phyloP scores from a whole-genome alignment of 2,113 vertebrate genomes.

The Erythrolamprus reginae region DNA sequence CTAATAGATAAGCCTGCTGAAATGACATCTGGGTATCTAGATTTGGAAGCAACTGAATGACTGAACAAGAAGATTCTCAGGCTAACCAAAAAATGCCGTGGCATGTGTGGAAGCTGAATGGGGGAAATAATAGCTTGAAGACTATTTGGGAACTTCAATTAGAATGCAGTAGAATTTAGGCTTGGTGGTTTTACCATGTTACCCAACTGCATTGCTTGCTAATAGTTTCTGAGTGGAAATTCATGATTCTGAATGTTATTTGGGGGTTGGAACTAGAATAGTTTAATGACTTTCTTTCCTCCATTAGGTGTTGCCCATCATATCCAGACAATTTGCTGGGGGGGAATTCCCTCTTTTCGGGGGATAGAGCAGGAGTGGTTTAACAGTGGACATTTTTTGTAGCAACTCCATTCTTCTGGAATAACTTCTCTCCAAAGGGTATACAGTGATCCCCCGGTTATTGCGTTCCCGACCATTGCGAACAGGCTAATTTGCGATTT shows the following conservation, averaged over 20 bases:
- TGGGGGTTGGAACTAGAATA: neutral
- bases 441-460: no score
- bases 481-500: no score
- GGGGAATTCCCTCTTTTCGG: neutral
- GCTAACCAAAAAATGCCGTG: neutral
- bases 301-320: neutral
- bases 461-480: no score
- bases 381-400: neutral
- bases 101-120: neutral
- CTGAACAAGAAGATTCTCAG: neutral
- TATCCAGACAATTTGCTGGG: neutral
- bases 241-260: neutral
- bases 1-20: neutral
- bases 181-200: neutral
- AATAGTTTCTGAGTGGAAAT: neutral
- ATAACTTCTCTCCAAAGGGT: neutral
- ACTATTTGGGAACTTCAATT: neutral
- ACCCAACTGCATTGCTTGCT: neutral
- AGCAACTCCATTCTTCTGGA: neutral
- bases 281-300: neutral
- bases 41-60: neutral
- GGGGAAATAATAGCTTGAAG: neutral
- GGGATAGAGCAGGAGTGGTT: neutral
- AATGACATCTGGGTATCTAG: neutral
- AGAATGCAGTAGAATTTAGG: neutral